Conservation (phyloP, 2,888 invertebrate species). For the Epiperipatus broadwayi region DNA sequence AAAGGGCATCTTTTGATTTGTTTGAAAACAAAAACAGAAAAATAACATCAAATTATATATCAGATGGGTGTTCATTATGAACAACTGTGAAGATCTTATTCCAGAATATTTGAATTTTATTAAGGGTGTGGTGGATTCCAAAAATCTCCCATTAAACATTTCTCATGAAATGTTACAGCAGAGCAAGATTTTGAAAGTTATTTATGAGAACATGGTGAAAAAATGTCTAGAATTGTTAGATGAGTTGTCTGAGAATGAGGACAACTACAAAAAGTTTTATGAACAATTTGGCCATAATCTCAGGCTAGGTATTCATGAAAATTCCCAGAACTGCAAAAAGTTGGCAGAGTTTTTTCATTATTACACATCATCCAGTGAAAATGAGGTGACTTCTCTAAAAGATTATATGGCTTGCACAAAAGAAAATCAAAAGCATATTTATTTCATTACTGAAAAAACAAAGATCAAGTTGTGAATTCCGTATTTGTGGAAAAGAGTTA, state of each 20-base stretch:
- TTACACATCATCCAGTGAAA: conserved; percentile 27
- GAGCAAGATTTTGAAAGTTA: conserved; percentile 31
- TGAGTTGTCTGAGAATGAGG: conserved; percentile 29
- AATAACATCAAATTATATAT: conserved; percentile 32
- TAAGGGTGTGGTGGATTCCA: conserved; percentile 30
- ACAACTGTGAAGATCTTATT: conserved; percentile 32
- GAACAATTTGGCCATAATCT: conserved; percentile 31
- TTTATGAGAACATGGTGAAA: conserved; percentile 31
- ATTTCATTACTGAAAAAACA: conserved; percentile 28
- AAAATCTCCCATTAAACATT: conserved; percentile 31
- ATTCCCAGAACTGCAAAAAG: conserved; percentile 30
- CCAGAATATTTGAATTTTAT: conserved; percentile 31
- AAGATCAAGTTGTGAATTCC: conserved; percentile 25
- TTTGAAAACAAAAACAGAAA: conserved; percentile 32
- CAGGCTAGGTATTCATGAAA: conserved; percentile 31
- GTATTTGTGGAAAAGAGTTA: conserved; percentile 30
- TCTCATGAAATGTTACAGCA: conserved; percentile 32
- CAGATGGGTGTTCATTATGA: conserved; percentile 31
- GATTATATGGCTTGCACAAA: conserved; percentile 31
- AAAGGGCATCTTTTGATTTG: conserved; percentile 31
- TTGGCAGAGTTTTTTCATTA: conserved; percentile 27
- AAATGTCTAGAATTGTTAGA: conserved; percentile 30
- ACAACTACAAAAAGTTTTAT: conserved; percentile 32
- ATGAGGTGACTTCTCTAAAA: conserved; percentile 28
- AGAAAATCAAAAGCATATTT: conserved; percentile 30